Evolutionary conservation across 2,888 invertebrate species (phyloP).

Genomic region (Coremacera marginata): DNA sequence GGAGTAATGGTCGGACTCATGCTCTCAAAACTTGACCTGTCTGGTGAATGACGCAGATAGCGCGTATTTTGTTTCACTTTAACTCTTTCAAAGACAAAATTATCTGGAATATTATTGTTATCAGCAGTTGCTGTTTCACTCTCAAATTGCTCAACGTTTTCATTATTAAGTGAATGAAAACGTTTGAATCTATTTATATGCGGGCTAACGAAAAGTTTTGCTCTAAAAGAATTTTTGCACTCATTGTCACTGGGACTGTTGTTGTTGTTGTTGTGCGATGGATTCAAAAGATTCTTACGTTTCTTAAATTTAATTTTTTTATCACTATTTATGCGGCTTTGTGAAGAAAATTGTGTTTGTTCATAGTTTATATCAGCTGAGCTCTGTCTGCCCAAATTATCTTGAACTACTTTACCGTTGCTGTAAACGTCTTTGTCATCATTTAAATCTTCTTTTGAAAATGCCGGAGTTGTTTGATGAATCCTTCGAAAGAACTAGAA

Average conservation of each 20-base stretch:
- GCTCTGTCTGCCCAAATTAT: neutral
- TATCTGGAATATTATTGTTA: neutral
- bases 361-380: neutral
- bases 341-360: no score
- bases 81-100: conserved; percentile 64
- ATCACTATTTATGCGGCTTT: neutral
- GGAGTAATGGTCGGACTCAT: conserved; percentile 44
- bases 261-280: no score
- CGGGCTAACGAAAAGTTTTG: conserved; percentile 50
- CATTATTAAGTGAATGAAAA: conserved; percentile 32
- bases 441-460: neutral
- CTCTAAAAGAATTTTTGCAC: conserved; percentile 46
- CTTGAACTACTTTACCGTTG: neutral
- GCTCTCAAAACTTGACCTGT: conserved; percentile 62
- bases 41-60: conserved; percentile 66
- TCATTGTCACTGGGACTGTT: neutral
- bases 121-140: conserved; percentile 48
- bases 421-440: neutral
- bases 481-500: conserved; percentile 4
- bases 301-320: neutral
- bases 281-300: no score
- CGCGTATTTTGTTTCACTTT: conserved; percentile 64
- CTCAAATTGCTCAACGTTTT: conserved; percentile 38
- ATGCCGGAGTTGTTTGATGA: neutral
- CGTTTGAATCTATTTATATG: conserved; percentile 54